Conservation (phyloP, 2,797 vertebrate species). For the Rhynchonycteris naso region DNA sequence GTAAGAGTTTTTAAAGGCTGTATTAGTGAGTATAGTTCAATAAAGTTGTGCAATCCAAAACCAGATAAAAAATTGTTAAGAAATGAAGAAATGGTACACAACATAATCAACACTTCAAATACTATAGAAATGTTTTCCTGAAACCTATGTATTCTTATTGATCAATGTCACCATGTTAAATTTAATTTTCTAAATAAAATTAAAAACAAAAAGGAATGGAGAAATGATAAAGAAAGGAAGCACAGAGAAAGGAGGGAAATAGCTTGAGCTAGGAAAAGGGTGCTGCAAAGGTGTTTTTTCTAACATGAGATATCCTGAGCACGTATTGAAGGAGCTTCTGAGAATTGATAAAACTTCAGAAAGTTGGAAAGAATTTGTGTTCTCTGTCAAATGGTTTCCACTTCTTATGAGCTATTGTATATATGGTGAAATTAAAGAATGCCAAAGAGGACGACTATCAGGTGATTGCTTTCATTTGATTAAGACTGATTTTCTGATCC, state of each 20-base stretch:
- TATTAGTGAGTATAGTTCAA: background rate
- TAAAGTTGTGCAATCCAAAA: background rate
- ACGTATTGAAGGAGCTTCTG: background rate
- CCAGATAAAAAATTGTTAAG: background rate
- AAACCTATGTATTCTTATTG: no score
- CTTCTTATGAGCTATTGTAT: background rate
- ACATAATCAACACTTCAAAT: no score
- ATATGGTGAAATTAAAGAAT: background rate
- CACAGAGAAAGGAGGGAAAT: background rate
- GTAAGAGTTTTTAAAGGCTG: background rate
- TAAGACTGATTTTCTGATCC: background rate
- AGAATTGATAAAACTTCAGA: background rate
- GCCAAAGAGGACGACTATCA: background rate
- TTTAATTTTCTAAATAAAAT: no score
- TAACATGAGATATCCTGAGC: background rate
- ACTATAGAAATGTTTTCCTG: no score
- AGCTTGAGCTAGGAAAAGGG: background rate
- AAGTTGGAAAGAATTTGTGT: background rate
- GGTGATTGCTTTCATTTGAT: background rate
- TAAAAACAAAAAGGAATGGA: background rate
- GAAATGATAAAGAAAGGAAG: background rate
- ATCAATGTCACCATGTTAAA: no score
- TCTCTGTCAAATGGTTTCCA: background rate
- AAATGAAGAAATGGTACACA: background rate
- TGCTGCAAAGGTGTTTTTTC: background rate